These are phyloP conservation scores for Sebastes glaucus DNA, from an alignment of 2,797 vertebrate genomes.

Conservation along the genomic window DNA sequence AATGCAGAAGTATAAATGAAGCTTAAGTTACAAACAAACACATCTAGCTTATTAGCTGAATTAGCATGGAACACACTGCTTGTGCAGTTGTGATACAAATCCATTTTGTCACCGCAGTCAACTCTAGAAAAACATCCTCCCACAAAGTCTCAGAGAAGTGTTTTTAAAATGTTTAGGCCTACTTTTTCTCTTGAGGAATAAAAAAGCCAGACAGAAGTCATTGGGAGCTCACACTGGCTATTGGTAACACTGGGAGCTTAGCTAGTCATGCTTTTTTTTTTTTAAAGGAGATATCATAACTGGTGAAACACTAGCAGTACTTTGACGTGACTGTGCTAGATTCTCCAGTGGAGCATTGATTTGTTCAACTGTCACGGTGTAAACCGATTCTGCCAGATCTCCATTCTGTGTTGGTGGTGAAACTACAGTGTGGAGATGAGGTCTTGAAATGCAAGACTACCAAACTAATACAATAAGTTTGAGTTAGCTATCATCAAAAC, in stretches of 20 bases:
- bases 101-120: background rate
- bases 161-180: background rate
- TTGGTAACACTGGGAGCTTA: background rate
- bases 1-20: background rate
- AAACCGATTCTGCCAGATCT: conserved; percentile 10
- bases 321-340: background rate
- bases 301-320: background rate
- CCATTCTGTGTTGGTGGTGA: background rate
- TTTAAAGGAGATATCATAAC: background rate
- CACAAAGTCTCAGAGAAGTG: background rate
- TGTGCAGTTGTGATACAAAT: background rate
- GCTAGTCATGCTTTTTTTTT: background rate
- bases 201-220: background rate
- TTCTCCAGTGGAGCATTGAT: background rate
- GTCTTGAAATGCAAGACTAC: background rate
- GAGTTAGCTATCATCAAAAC: background rate
- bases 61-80: background rate
- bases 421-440: background rate
- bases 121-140: background rate
- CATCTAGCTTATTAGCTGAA: background rate
- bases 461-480: background rate
- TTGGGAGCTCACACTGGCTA: background rate
- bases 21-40: background rate
- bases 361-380: background rate
- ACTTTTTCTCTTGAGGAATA: background rate